Percentiles rank a stretch among this genome's conserved stretches.
Conservation (phyloP, 2,113 vertebrate genomes). For the Apeltes quadracus region DNA sequence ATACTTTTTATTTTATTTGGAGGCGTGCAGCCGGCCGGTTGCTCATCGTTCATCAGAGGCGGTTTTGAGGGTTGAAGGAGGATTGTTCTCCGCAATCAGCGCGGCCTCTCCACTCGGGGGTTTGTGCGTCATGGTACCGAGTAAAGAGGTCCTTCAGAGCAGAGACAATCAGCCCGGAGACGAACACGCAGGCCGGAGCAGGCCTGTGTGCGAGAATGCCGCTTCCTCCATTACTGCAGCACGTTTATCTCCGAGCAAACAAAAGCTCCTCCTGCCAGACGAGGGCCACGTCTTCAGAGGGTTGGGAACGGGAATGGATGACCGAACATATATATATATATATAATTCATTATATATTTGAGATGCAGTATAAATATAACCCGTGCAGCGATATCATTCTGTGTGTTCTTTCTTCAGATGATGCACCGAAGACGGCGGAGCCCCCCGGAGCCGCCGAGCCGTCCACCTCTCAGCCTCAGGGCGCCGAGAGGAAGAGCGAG, state of each 20-base stretch:
- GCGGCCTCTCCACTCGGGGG: constrained; percentile 12
- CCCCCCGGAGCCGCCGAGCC: constrained; percentile 34
- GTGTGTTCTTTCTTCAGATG: constrained; percentile 31
- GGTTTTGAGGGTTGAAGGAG: constrained; percentile 31
- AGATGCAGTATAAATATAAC: neutral
- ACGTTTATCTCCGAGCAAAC: constrained; percentile 27
- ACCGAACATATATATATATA: too few relatives aligned
- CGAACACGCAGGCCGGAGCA: constrained; percentile 52
- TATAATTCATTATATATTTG: too few relatives aligned
- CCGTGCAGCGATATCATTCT: neutral
- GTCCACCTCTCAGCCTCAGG: constrained; percentile 65
- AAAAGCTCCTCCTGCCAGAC: neutral
- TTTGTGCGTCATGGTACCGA: constrained; percentile 44
- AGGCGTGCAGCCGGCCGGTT: neutral
- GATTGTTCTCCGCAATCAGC: constrained; percentile 48
- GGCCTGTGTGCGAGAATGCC: constrained; percentile 17
- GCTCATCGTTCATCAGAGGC: neutral
- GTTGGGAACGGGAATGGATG: too few relatives aligned
- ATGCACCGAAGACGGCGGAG: constrained; percentile 28
- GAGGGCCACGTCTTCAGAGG: neutral
- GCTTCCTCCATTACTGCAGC: constrained; percentile 1
- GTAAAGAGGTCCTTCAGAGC: constrained; percentile 59
- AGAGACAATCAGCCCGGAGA: constrained; percentile 48
- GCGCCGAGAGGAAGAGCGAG: constrained; percentile 19
- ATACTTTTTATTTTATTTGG: neutral